These are phyloP conservation scores for Schizopygopsis pylzovi DNA, from an alignment of 2,797 vertebrate genomes.

Conservation along the genomic window DNA sequence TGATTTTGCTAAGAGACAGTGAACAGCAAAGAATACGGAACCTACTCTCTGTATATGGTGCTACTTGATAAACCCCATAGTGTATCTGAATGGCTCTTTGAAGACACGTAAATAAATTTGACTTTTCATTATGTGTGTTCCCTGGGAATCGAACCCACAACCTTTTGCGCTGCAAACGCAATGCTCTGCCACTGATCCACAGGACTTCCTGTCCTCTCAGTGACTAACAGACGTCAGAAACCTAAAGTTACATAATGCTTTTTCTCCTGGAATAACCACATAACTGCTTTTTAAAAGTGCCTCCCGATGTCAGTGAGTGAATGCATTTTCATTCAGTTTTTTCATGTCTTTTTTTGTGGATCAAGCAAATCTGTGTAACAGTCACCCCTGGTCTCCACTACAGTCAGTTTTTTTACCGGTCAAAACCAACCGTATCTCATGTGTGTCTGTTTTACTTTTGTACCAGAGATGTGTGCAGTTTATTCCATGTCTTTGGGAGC, in stretches of 20 bases:
- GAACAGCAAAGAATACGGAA: neutral
- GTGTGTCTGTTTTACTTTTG: neutral
- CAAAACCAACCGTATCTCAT: conserved; percentile 1
- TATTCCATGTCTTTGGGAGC: conserved; percentile 32
- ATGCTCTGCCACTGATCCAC: no score
- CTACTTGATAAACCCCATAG: neutral
- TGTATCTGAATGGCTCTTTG: neutral
- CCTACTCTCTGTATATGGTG: neutral
- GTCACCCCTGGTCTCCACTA: neutral
- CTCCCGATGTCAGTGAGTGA: neutral
- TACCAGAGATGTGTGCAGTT: neutral
- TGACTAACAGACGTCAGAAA: neutral
- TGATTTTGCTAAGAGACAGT: neutral
- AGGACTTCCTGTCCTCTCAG: neutral
- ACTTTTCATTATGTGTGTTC: no score
- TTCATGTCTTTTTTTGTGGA: conserved; percentile 3
- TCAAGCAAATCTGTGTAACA: neutral
- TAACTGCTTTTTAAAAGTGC: neutral
- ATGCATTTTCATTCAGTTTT: neutral
- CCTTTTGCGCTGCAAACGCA: no score
- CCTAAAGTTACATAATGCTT: neutral
- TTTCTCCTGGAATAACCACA: neutral
- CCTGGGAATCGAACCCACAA: no score
- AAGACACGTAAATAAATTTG: neutral
- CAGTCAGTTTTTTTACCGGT: conserved; percentile 6